Evolutionary conservation across 2,113 vertebrate species (phyloP), one percentile per base, ranked within the genome.

Genomic region (Sorex araneus): DNA sequence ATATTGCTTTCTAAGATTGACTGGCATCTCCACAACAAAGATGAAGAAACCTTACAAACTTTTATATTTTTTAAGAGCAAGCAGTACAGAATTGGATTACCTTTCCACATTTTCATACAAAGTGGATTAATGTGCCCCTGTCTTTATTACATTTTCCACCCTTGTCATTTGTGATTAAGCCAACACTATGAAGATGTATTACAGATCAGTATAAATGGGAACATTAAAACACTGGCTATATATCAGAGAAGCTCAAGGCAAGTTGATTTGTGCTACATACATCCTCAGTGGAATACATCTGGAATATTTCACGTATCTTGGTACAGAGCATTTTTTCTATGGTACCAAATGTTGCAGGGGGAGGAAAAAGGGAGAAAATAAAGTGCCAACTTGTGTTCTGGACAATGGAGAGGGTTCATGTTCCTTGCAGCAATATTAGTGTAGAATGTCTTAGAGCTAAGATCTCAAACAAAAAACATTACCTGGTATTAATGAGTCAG

Each of bases 131-230:
- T 97, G 97, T 94, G 96, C 96, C 96, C 95, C 97, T 97, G 94
- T 97, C 97, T 98, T 98, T 98, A 98, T 98, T 98, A 97, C 97
- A 97, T 97, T 98, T 98, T 97, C 98, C 96, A 97, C 97, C 97
- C 97, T 98, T 98, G 98, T 98, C 98, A 97, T 97, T 98, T 2
- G 87, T 21, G 95, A 98, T 98, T 98, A 98, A 97, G 97, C 97
- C 97, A 97, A 97, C 89, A 84, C 96, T 97, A 94, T 98, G 98
- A 98, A 98, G 97, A 98, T 97, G 89, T 97, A 98, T 97, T 97
- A 96, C 97, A 96, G 84, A 97, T 93, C 18, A 15, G 95, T 90
- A 94, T 94, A 98, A 98, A 97, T 94, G 96, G 94, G 87, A 95
- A 95, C 90, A 97, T 97, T 97, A 96, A 97, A 97, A 96, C 87